Percentiles rank a stretch among this genome's conserved stretches.
phyloP scores from a whole-genome alignment of 2,888 invertebrate genomes.

The Gastrophysa polygoni region DNA sequence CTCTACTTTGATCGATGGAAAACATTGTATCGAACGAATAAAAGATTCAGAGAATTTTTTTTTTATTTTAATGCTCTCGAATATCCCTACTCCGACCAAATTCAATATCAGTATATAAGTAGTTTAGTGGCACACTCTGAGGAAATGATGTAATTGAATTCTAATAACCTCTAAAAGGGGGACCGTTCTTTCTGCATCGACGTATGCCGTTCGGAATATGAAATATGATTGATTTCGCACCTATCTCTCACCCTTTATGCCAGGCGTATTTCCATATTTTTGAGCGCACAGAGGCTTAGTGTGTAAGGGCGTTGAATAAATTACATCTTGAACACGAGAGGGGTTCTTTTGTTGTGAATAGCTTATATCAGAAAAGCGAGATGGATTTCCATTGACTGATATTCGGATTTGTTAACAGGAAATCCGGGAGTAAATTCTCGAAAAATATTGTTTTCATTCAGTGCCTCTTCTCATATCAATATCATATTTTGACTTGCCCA shows the following conservation, averaged over 20 bases:
- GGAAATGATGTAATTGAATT: not conserved
- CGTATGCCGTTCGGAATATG: not conserved
- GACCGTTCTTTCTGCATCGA: not conserved
- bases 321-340: constrained; percentile 10
- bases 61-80: not conserved
- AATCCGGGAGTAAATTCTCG: too few relatives aligned
- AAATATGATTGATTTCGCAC: not conserved
- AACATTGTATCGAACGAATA: too few relatives aligned
- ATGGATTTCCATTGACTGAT: constrained; percentile 1
- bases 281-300: not conserved
- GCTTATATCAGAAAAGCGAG: constrained; percentile 3
- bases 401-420: constrained; percentile 1
- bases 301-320: constrained; percentile 8
- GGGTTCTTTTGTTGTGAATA: constrained; percentile 7
- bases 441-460: too few relatives aligned
- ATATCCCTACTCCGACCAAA: not conserved
- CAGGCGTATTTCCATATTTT: not conserved
- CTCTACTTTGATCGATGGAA: too few relatives aligned
- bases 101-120: not conserved
- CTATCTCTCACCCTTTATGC: not conserved
- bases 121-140: not conserved
- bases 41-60: too few relatives aligned
- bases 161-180: not conserved
- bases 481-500: too few relatives aligned
- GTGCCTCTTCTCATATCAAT: too few relatives aligned